Evolutionary conservation across 1,140 invertebrate genomes (phyloP).

Genomic region (Aplysia californica): DNA sequence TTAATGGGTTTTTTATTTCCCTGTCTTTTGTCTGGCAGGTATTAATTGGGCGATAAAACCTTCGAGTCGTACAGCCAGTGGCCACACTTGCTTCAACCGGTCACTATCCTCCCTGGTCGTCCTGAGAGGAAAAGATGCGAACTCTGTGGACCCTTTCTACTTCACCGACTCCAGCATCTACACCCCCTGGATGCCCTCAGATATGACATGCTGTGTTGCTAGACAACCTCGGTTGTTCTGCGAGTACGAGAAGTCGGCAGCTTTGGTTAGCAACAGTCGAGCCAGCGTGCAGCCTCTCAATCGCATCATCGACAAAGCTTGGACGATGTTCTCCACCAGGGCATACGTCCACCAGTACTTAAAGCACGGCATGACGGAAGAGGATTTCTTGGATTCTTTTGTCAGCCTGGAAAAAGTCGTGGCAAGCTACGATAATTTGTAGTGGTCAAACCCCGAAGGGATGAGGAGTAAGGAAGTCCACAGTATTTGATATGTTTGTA

Average conservation of each 20-base stretch:
- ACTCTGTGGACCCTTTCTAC: conserved; percentile 36
- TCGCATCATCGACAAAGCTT: conserved; percentile 61
- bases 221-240: conserved; percentile 53
- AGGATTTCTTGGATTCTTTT: conserved; percentile 67
- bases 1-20: no score
- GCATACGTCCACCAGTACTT: conserved; percentile 68
- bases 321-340: conserved; percentile 66
- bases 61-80: conserved; percentile 38
- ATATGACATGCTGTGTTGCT: conserved; percentile 39
- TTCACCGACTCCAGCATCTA: conserved; percentile 60
- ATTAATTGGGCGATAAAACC: conserved; percentile 64
- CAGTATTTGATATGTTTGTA: no score
- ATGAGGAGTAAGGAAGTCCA: no score
- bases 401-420: conserved; percentile 65
- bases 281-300: conserved; percentile 52
- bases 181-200: conserved; percentile 54
- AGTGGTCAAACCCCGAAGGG: no score
- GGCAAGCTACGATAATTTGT: conserved; percentile 61
- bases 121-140: conserved; percentile 57
- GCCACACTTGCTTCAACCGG: conserved; percentile 42
- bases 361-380: conserved; percentile 60
- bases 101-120: conserved; percentile 60
- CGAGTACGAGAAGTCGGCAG: conserved; percentile 63
- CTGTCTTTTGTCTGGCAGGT: no score
- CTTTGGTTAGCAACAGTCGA: conserved; percentile 62